These are phyloP conservation scores for Tympanuchus pallidicinctus DNA, from an alignment of 2,113 vertebrate species.

Conservation along the genomic window DNA sequence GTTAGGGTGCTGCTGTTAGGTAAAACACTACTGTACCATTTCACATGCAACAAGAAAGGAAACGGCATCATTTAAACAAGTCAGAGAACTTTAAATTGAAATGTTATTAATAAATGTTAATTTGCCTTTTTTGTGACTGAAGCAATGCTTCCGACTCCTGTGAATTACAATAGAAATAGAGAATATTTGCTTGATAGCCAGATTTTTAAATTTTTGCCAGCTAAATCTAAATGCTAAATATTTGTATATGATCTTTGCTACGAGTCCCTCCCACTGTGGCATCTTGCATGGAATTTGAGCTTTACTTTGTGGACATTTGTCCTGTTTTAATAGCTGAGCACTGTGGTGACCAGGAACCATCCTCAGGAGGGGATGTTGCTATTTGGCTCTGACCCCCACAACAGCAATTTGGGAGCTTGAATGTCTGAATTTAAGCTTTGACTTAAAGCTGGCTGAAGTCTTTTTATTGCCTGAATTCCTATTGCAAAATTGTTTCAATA, in stretches of 20 bases:
- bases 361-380: background rate
- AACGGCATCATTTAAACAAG: slow-evolving; percentile 19
- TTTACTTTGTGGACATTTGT: background rate
- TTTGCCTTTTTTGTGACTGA: background rate
- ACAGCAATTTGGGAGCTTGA: background rate
- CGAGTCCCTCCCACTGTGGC: accelerated
- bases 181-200: background rate
- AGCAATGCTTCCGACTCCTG: background rate
- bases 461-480: slow-evolving; percentile 38
- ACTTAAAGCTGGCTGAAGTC: background rate
- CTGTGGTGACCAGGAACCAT: background rate
- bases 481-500: slow-evolving; percentile 29
- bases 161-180: background rate
- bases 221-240: background rate
- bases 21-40: background rate
- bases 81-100: background rate
- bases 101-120: background rate
- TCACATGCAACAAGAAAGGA: background rate
- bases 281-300: background rate
- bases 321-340: accelerated
- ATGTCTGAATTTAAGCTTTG: background rate
- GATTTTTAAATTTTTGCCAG: background rate
- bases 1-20: slow-evolving; percentile 27
- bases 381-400: background rate
- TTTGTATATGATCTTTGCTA: background rate